These are phyloP conservation scores for Calcarius lapponicus DNA, from an alignment of 2,797 vertebrate genomes.

Conservation along the genomic window DNA sequence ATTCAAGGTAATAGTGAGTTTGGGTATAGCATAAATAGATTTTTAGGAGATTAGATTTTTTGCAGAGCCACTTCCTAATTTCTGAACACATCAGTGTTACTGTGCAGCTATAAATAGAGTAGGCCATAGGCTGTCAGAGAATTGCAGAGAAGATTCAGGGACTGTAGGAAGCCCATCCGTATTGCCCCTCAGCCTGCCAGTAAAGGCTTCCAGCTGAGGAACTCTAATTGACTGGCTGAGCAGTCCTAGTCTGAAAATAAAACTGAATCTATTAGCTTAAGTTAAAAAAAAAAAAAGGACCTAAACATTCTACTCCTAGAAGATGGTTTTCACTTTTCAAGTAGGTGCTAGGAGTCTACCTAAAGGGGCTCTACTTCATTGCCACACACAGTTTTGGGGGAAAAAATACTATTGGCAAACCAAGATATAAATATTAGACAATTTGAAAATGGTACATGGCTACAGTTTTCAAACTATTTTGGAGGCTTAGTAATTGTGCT, in stretches of 20 bases:
- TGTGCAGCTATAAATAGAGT: not conserved
- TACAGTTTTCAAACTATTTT: not conserved
- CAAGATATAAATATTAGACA: not conserved
- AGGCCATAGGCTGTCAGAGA: not conserved
- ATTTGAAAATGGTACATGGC: not conserved
- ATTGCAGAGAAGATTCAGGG: not conserved
- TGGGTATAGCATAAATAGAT: not conserved
- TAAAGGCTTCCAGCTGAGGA: not conserved
- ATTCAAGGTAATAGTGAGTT: not conserved
- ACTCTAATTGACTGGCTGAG: not conserved
- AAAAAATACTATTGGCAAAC: fast-evolving
- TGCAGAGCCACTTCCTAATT: not conserved
- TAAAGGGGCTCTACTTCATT: not conserved
- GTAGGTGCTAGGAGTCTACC: not conserved
- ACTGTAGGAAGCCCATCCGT: fast-evolving
- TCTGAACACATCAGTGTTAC: not conserved
- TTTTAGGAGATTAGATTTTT: not conserved
- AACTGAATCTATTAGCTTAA: not conserved
- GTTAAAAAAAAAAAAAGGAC: not conserved
- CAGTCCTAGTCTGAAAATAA: not conserved
- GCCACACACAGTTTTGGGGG: not conserved
- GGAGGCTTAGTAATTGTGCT: not conserved
- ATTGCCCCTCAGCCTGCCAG: not conserved
- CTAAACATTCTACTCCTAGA: not conserved
- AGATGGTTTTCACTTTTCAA: not conserved